Evolutionary conservation across 2,113 vertebrate genomes (phyloP).

Genomic region (Rhipidura dahli): DNA sequence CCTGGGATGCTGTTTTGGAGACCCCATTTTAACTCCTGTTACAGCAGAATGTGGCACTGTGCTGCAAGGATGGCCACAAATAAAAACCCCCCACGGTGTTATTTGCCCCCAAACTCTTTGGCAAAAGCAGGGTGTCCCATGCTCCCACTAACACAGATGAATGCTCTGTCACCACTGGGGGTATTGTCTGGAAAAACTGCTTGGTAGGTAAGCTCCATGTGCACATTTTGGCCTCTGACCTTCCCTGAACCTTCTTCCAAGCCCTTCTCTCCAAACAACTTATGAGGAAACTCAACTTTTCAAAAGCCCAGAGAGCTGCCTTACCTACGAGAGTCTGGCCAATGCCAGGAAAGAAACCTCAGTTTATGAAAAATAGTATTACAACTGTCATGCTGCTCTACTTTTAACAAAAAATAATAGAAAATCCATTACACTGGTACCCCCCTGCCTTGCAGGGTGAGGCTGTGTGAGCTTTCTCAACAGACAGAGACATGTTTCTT

Average conservation of each 20-base stretch:
- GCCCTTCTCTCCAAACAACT: not conserved
- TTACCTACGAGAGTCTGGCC: not conserved
- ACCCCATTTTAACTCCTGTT: not conserved
- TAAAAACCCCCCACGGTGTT: not conserved
- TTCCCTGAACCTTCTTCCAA: not conserved
- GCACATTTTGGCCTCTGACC: not conserved
- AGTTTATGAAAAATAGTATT: not conserved
- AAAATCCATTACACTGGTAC: not conserved
- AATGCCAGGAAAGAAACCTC: fast-evolving
- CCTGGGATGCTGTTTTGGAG: not conserved
- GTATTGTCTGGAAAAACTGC: not conserved
- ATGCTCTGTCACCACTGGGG: not conserved
- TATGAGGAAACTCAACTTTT: not conserved
- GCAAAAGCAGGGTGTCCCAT: not conserved
- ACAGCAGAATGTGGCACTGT: not conserved
- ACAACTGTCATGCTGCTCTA: not conserved
- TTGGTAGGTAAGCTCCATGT: not conserved
- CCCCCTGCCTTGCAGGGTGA: not conserved
- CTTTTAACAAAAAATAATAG: not conserved
- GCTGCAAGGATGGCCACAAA: not conserved
- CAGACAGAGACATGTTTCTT: not conserved
- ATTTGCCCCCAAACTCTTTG: not conserved
- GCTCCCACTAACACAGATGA: not conserved
- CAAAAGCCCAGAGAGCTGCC: not conserved
- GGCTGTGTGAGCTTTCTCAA: not conserved